Evolutionary conservation across 2,113 vertebrate species (phyloP).

Genomic region (Synodontis membranacea): DNA sequence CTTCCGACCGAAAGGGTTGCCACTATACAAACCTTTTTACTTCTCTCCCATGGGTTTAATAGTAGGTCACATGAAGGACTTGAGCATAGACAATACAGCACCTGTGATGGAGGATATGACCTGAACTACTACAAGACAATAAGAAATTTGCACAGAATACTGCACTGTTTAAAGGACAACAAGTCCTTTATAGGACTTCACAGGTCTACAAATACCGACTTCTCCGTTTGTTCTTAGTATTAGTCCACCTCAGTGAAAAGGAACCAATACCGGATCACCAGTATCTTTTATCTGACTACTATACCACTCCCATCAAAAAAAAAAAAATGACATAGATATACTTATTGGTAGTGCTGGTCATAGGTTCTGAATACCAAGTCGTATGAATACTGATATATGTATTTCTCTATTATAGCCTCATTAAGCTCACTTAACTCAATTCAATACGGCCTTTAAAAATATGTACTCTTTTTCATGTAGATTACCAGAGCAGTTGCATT

Average conservation of each 20-base stretch:
- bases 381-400: background rate
- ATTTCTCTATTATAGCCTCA: background rate
- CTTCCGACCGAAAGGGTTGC: background rate
- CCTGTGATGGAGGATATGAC: slow-evolving; percentile 2
- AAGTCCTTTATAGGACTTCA: background rate
- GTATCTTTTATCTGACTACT: background rate
- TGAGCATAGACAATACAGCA: slow-evolving; percentile 13
- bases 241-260: background rate
- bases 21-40: background rate
- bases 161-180: background rate
- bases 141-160: background rate
- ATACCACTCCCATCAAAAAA: background rate
- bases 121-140: background rate
- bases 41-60: slow-evolving; percentile 21
- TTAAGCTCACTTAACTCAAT: background rate
- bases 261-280: background rate
- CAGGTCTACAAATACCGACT: background rate
- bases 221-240: background rate
- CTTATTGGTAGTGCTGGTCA: too few species aligned
- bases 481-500: background rate
- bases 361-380: background rate
- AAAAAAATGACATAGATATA: background rate
- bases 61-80: slow-evolving; percentile 3
- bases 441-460: background rate
- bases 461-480: background rate